Evolutionary conservation across 2,888 invertebrate species (phyloP).

Genomic region (Hydroisotoma schaefferi): DNA sequence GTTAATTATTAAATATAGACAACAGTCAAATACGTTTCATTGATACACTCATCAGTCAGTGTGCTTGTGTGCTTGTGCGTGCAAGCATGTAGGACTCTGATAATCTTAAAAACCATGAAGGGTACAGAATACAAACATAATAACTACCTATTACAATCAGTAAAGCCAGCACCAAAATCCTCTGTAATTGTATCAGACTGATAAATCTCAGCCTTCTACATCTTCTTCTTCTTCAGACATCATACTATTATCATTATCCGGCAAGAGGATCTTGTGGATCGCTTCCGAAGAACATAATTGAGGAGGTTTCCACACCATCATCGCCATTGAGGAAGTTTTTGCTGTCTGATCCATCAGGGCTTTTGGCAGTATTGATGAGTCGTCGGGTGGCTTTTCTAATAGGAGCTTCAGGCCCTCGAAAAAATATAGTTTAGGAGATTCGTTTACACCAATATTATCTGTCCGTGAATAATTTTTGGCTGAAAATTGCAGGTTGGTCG

Average conservation of each 20-base stretch:
- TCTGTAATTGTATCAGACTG: not conserved
- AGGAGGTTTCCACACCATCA: constrained; percentile 39
- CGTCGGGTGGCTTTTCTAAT: constrained; percentile 29
- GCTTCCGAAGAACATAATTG: not conserved
- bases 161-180: no score
- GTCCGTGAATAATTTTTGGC: not conserved
- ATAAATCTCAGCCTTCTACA: not conserved
- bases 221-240: not conserved
- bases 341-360: constrained; percentile 16
- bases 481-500: not conserved
- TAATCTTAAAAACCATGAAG: no score
- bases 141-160: no score
- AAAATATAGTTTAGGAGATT: constrained; percentile 26
- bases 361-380: constrained; percentile 22
- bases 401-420: constrained; percentile 35
- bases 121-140: no score
- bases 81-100: no score
- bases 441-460: not conserved
- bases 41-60: no score
- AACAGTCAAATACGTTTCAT: no score
- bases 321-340: constrained; percentile 25
- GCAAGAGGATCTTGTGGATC: no score
- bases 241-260: no score
- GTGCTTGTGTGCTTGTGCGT: no score
- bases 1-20: no score